These are phyloP conservation scores for Glaucidium brasilianum DNA, from an alignment of 2,113 vertebrate species.

Conservation along the genomic window DNA sequence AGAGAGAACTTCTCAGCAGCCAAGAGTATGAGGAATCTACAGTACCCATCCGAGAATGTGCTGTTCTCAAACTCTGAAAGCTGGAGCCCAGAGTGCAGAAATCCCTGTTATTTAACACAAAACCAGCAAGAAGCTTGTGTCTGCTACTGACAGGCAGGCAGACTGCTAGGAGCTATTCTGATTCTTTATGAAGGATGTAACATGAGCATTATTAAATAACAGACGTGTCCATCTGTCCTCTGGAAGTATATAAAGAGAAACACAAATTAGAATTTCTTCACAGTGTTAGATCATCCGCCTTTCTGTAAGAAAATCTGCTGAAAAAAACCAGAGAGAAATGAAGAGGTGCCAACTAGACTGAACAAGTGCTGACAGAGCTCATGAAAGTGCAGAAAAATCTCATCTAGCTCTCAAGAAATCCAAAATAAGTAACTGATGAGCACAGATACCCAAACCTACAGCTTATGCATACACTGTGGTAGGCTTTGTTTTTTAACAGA, in stretches of 20 bases:
- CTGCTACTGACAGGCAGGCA: constrained; percentile 45
- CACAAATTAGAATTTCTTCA: constrained; percentile 58
- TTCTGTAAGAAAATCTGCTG: constrained; percentile 50
- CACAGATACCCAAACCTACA: background rate
- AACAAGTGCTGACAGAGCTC: constrained; percentile 66
- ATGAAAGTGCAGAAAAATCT: constrained; percentile 55
- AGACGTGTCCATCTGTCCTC: constrained; percentile 61
- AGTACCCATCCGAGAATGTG: background rate
- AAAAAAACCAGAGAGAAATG: constrained; percentile 29
- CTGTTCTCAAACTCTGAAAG: background rate
- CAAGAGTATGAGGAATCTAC: background rate
- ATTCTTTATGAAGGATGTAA: constrained; percentile 41
- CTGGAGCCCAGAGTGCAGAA: background rate
- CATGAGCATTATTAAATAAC: constrained; percentile 60
- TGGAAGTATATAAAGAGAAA: constrained; percentile 50
- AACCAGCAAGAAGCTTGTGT: constrained; percentile 10
- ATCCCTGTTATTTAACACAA: constrained; percentile 19
- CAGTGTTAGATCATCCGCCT: constrained; percentile 50
- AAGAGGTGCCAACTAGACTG: constrained; percentile 62
- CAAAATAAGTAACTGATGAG: constrained; percentile 41
- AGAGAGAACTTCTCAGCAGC: background rate
- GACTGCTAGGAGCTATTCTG: constrained; percentile 46
- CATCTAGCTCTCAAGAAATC: constrained; percentile 38
- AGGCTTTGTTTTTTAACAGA: background rate
- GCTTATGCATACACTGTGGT: background rate